These are phyloP conservation scores for Drosophila monieri DNA, from an alignment of 2,888 invertebrate genomes.

Conservation along the genomic window DNA sequence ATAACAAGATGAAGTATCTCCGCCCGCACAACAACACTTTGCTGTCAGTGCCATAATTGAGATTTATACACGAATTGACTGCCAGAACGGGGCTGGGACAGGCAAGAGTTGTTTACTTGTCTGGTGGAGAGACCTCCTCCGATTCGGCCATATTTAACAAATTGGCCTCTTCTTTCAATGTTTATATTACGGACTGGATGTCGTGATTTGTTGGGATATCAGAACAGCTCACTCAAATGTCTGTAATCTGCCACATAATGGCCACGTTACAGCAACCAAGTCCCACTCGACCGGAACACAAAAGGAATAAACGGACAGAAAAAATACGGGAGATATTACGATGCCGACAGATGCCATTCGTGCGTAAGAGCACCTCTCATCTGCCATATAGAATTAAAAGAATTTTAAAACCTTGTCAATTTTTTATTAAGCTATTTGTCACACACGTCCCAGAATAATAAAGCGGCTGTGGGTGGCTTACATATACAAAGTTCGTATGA, in stretches of 20 bases:
- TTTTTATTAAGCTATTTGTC: constrained; percentile 35
- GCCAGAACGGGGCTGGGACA: background rate
- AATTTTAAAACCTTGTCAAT: constrained; percentile 33
- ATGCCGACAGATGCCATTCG: constrained; percentile 9
- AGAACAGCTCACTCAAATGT: constrained; percentile 14
- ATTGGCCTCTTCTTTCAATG: constrained; percentile 1
- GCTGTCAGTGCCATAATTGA: constrained; percentile 31
- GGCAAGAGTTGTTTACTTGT: constrained; percentile 19
- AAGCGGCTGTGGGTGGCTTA: background rate
- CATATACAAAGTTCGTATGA: background rate
- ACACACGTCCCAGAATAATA: constrained; percentile 3
- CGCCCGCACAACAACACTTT: background rate
- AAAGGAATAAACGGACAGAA: constrained; percentile 10
- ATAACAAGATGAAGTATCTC: background rate
- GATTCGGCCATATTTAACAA: constrained; percentile 28
- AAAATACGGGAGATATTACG: constrained; percentile 18
- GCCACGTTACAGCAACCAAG: constrained; percentile 20
- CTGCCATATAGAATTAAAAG: constrained; percentile 19
- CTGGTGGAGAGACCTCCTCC: background rate
- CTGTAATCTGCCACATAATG: constrained; percentile 39
- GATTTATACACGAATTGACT: constrained; percentile 34
- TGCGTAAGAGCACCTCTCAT: constrained; percentile 11
- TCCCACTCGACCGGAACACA: constrained; percentile 17
- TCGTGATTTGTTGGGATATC: constrained; percentile 26
- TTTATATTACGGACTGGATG: constrained; percentile 16